A percentile compares a stretch with the other conserved stretches of the same genome.
phyloP scores from a whole-genome alignment of 1,140 invertebrate genomes.

The Aphaenogaster ashmeadi region DNA sequence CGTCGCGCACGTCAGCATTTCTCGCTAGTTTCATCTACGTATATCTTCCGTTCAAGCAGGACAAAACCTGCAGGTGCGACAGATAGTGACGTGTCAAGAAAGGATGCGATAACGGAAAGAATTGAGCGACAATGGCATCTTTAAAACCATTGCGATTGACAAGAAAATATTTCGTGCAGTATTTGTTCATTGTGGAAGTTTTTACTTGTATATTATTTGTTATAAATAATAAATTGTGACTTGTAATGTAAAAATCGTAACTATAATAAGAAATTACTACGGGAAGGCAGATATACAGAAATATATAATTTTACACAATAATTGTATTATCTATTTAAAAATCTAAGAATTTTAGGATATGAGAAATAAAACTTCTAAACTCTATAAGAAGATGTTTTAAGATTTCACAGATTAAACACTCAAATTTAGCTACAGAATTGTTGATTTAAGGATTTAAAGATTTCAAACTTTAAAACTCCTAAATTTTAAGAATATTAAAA shows the following conservation, averaged over 20 bases:
- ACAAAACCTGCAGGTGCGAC: background rate
- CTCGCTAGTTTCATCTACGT: background rate
- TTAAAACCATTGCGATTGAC: constrained; percentile 15
- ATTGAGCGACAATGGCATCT: background rate
- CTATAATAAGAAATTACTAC: background rate
- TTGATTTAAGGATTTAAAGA: too few relatives aligned
- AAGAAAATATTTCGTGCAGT: background rate
- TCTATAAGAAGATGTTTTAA: too few relatives aligned
- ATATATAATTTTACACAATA: too few relatives aligned
- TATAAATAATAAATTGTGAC: background rate
- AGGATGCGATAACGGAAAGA: background rate
- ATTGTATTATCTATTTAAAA: too few relatives aligned
- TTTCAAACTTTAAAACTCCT: too few relatives aligned
- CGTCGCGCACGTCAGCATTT: constrained; percentile 27
- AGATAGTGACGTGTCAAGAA: background rate
- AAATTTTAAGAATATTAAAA: too few relatives aligned
- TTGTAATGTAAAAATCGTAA: background rate
- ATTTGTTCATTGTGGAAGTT: background rate
- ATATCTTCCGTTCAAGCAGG: constrained; percentile 17
- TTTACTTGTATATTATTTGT: background rate
- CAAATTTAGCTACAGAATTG: too few relatives aligned
- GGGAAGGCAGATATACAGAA: too few relatives aligned
- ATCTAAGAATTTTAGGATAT: too few relatives aligned
- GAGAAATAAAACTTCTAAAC: too few relatives aligned
- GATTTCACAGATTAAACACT: too few relatives aligned